These are phyloP conservation scores for Leptinotarsa texana DNA, from an alignment of 1,140 invertebrate genomes.

Conservation along the genomic window DNA sequence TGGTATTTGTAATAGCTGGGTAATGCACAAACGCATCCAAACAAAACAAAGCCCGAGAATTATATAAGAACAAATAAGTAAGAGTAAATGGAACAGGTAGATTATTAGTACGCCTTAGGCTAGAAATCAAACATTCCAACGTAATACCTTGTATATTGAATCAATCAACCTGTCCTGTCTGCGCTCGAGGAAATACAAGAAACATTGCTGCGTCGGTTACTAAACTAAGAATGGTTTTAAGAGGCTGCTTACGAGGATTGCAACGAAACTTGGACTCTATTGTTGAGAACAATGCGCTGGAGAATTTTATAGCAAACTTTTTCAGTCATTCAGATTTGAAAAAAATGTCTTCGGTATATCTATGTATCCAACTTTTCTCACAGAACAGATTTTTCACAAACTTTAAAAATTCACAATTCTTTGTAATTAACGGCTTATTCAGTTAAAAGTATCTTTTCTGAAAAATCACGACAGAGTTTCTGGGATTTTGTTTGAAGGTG, in stretches of 20 bases:
- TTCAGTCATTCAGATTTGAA: too few relatives aligned
- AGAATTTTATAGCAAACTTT: too few relatives aligned
- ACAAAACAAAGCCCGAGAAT: slow-evolving; percentile 10
- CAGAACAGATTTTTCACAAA: too few relatives aligned
- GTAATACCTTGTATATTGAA: slow-evolving; percentile 25
- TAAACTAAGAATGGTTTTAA: not conserved
- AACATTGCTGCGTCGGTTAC: slow-evolving; percentile 4
- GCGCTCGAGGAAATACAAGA: slow-evolving; percentile 19
- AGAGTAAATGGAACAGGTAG: slow-evolving; percentile 27
- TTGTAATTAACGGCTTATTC: too few relatives aligned
- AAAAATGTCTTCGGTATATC: too few relatives aligned
- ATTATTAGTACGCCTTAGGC: slow-evolving; percentile 10
- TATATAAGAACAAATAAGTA: slow-evolving; percentile 29
- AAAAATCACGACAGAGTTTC: too few relatives aligned
- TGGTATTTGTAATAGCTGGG: slow-evolving; percentile 3
- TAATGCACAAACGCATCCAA: slow-evolving; percentile 6
- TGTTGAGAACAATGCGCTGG: too few relatives aligned
- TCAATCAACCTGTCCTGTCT: slow-evolving; percentile 25
- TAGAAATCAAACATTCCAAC: slow-evolving; percentile 31
- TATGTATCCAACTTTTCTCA: too few relatives aligned
- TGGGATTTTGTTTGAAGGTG: too few relatives aligned
- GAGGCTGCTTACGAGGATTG: not conserved
- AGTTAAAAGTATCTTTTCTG: too few relatives aligned
- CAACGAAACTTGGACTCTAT: not conserved
- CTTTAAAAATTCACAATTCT: too few relatives aligned